These are phyloP conservation scores for Trichopoda pennipes DNA, from an alignment of 2,888 invertebrate genomes.

Conservation along the genomic window DNA sequence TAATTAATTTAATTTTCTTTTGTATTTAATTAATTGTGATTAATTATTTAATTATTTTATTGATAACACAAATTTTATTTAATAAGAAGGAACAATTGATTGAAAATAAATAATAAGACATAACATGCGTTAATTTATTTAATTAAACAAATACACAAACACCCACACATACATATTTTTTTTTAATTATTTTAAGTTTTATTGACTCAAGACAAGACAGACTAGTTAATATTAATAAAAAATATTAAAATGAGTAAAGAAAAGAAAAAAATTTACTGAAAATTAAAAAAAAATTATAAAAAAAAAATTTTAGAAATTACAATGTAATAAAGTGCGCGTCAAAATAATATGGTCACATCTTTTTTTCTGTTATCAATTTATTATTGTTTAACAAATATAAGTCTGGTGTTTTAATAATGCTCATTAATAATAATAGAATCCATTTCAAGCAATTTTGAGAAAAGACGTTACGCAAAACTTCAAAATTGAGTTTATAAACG, in stretches of 20 bases:
- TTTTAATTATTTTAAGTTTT: neutral
- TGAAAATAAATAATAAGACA: slow-evolving; percentile 66
- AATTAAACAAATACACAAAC: slow-evolving; percentile 69
- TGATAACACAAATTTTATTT: neutral
- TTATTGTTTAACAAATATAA: no score
- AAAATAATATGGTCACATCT: neutral
- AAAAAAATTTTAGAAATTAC: neutral
- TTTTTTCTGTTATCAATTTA: neutral
- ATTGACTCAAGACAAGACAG: slow-evolving; percentile 53
- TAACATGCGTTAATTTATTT: slow-evolving; percentile 49
- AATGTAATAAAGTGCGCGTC: neutral
- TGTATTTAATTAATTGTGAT: neutral
- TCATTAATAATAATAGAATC: no score
- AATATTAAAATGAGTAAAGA: slow-evolving; percentile 4
- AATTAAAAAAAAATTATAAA: slow-evolving; percentile 3
- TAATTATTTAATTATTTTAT: no score
- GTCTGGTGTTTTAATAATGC: no score
- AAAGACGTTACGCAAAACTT: no score
- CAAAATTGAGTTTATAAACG: no score
- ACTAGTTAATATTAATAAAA: neutral
- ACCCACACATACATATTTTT: slow-evolving; percentile 69
- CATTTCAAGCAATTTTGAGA: no score
- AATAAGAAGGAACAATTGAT: slow-evolving; percentile 39
- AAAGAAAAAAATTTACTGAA: neutral
- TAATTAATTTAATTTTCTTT: neutral